Evolutionary conservation across 2,113 vertebrate genomes (phyloP).

Genomic region (Megaptera novaeangliae): DNA sequence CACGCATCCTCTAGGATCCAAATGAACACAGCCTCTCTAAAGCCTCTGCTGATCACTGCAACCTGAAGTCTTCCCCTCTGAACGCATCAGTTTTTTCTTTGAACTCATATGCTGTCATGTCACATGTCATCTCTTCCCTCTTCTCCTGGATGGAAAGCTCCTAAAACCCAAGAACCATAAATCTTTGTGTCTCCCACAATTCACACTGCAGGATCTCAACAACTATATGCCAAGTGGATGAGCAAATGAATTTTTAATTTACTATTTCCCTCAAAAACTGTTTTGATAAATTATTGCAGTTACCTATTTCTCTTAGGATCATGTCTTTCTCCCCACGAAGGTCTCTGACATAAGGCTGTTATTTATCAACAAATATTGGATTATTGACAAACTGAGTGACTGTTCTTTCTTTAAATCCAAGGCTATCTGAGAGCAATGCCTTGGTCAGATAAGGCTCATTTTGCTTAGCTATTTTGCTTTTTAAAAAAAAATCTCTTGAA

Average conservation of each 20-base stretch:
- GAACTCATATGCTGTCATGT: not conserved
- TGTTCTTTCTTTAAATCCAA: not conserved
- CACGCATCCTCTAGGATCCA: not conserved
- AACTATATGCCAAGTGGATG: not conserved
- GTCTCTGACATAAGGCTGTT: not conserved
- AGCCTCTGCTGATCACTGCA: not conserved
- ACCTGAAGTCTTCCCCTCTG: not conserved
- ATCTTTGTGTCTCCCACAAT: not conserved
- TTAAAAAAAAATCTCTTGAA: not conserved
- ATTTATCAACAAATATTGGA: not conserved
- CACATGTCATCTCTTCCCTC: not conserved
- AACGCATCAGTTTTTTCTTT: not conserved
- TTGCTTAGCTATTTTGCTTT: not conserved
- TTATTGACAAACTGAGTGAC: not conserved
- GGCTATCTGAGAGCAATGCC: not conserved
- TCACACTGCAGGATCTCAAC: too few relatives aligned
- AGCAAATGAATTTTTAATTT: not conserved
- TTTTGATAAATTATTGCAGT: not conserved
- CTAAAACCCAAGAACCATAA: not conserved
- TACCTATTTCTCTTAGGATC: not conserved
- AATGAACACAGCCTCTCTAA: not conserved
- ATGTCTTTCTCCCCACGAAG: not conserved
- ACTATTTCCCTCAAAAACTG: not conserved
- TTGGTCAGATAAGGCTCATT: not conserved
- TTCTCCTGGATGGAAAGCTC: not conserved